Evolutionary conservation across 2,888 invertebrate genomes (phyloP), one percentile per base, ranked within the genome.

Genomic region (Phymatocera aterrima): DNA sequence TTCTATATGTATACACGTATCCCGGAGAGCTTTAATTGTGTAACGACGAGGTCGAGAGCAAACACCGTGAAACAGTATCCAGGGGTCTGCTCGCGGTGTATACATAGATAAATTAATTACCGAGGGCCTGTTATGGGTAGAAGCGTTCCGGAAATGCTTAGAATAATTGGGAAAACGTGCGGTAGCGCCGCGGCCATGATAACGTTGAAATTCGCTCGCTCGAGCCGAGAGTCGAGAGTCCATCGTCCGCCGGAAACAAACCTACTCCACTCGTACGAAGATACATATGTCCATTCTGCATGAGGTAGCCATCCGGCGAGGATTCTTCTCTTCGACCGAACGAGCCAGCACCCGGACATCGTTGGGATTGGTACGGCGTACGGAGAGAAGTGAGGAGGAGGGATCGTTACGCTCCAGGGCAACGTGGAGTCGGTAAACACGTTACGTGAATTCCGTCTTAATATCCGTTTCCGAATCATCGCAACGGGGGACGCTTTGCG

Each of bases 361-460:
- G 70, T 77, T 37, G 77, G 61, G 72, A 77, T 48, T 64, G 34
- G 34, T 60, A 28, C n/a, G 43, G 54, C 54, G 51, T 12, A 64
- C 40, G 15, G 64, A 64, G 74, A 79, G 79, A 78, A 8, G 10
- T 80, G 81, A 82, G 83, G 81, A 80, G 79, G 78, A 61, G 79
- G 81, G 81, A 80, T 84, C 85, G 86, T 87, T 85, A 82, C 82
- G 57, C 79, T 80, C 81, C 79, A 83, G 82, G 82, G 81, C 79
- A 79, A 80, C 82, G 82, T n/a, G n/a, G n/a, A n/a, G n/a, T n/a
- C n/a, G 81, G 85, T 85, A 86, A 87, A 86, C 87, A 86, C 84
- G 85, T 86, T 86, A 87, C 85, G 86, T 85, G 84, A 85, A 85
- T 86, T 87, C 83, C 84, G 84, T 82, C 84, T 87, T 87, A 84